A percentile compares a stretch with the other conserved stretches of the same genome.
phyloP scores from a whole-genome alignment of 2,113 vertebrate genomes.

The Phylloscopus whistleri region DNA sequence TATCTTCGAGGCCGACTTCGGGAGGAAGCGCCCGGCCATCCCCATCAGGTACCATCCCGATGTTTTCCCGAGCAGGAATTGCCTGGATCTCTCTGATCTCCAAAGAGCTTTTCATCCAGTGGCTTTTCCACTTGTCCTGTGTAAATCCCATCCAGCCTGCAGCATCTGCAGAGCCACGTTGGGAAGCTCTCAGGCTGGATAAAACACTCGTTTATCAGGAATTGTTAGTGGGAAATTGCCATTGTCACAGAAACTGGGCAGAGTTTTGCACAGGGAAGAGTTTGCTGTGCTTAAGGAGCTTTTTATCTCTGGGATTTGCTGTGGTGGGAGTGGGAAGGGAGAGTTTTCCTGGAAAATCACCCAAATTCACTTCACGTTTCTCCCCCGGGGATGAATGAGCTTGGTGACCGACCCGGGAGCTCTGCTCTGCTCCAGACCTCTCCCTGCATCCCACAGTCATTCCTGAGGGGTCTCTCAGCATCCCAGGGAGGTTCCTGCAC shows the following conservation, averaged over 20 bases:
- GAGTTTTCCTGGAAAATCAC: background rate
- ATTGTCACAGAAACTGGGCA: background rate
- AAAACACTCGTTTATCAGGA: background rate
- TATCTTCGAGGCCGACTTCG: constrained; percentile 87
- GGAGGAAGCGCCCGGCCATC: constrained; percentile 86
- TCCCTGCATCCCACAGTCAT: accelerated
- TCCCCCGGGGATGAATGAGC: no score
- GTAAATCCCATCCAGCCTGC: background rate
- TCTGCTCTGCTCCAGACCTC: background rate
- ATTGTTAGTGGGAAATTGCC: background rate
- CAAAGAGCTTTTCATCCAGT: background rate
- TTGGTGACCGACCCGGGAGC: background rate
- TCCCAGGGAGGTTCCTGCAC: background rate
- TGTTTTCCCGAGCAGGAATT: background rate
- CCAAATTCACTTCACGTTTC: background rate
- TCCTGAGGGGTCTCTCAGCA: no score
- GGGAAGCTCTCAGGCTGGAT: background rate
- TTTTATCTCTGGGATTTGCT: background rate
- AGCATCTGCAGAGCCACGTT: background rate
- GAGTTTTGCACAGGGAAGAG: background rate
- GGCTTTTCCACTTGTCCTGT: background rate
- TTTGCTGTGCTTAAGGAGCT: background rate
- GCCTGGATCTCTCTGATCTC: background rate
- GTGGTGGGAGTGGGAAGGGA: background rate
- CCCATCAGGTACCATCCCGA: constrained; percentile 81